These are phyloP conservation scores for Crenuchus spilurus DNA, from an alignment of 2,797 vertebrate species.

Conservation along the genomic window DNA sequence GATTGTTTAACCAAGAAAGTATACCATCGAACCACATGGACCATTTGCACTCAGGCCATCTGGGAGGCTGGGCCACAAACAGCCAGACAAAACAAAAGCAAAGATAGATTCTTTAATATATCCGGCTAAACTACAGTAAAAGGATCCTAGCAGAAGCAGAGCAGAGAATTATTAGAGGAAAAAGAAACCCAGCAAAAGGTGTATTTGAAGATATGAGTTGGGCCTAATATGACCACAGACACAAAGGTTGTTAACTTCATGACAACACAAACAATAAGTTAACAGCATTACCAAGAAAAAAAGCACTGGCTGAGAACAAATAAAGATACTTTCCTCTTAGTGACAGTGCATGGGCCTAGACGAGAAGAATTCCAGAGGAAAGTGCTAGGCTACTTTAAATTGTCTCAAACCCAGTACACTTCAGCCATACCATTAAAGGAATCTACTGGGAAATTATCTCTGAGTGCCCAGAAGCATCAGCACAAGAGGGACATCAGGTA, in stretches of 20 bases:
- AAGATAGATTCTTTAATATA: conserved; percentile 55
- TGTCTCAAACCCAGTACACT: conserved; percentile 47
- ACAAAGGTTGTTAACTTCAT: conserved; percentile 46
- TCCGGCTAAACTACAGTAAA: conserved; percentile 42
- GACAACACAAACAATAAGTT: conserved; percentile 39
- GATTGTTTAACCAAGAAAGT: conserved; percentile 71
- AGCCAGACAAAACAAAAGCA: conserved; percentile 56
- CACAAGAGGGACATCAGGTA: conserved; percentile 50
- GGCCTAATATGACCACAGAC: background rate
- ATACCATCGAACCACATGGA: conserved; percentile 64
- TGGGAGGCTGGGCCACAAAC: conserved; percentile 62
- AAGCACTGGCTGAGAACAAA: conserved; percentile 35
- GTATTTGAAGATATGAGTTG: conserved; percentile 6
- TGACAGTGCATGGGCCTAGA: conserved; percentile 6
- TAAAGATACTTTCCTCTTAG: conserved; percentile 7
- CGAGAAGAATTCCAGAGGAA: conserved; percentile 28
- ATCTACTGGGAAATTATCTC: conserved; percentile 59
- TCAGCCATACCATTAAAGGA: conserved; percentile 51
- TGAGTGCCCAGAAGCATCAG: conserved; percentile 55
- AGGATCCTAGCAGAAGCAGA: conserved; percentile 18
- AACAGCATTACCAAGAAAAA: conserved; percentile 10
- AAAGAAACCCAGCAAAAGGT: background rate
- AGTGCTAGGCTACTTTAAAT: conserved; percentile 49
- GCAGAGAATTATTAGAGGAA: conserved; percentile 35
- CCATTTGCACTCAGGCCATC: conserved; percentile 62